A percentile compares a stretch with the other conserved stretches of the same genome.
phyloP scores from a whole-genome alignment of 2,888 invertebrate genomes.

The Pycnomerus fuliginosus region DNA sequence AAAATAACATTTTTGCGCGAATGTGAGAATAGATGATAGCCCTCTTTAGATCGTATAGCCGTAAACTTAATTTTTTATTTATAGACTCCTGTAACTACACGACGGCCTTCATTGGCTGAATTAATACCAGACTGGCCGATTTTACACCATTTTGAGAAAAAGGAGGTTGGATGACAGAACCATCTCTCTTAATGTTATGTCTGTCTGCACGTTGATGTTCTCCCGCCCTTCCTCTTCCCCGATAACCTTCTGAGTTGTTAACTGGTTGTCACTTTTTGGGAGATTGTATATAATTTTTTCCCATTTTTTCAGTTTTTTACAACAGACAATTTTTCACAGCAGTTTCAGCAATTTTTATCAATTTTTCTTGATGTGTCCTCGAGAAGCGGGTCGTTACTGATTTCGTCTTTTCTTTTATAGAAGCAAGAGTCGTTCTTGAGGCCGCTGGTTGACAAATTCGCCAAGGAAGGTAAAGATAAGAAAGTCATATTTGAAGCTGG shows the following conservation, averaged over 20 bases:
- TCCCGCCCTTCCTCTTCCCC: slow-evolving; percentile 8
- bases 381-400: slow-evolving; percentile 21
- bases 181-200: slow-evolving; percentile 36
- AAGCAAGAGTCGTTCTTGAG: slow-evolving; percentile 94
- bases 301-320: slow-evolving; percentile 33
- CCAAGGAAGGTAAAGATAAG: slow-evolving; percentile 95
- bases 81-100: slow-evolving; percentile 57
- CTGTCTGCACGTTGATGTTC: slow-evolving; percentile 35
- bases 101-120: slow-evolving; percentile 90
- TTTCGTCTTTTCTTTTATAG: slow-evolving; percentile 54
- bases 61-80: slow-evolving; percentile 52
- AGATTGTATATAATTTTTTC: slow-evolving; percentile 35
- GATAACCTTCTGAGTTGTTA: slow-evolving; percentile 7
- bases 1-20: too few relatives aligned
- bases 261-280: slow-evolving; percentile 33
- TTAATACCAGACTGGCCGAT: slow-evolving; percentile 96
- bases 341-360: slow-evolving; percentile 33
- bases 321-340: slow-evolving; percentile 42
- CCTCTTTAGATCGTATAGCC: slow-evolving; percentile 21
- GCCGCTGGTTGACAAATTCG: slow-evolving; percentile 90
- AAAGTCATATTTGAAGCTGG: slow-evolving; percentile 90
- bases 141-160: slow-evolving; percentile 77
- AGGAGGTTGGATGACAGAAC: slow-evolving; percentile 73
- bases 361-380: slow-evolving; percentile 23
- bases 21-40: slow-evolving; percentile 17